Conservation (phyloP, 2,113 vertebrate species). For the Percina caprodes region DNA sequence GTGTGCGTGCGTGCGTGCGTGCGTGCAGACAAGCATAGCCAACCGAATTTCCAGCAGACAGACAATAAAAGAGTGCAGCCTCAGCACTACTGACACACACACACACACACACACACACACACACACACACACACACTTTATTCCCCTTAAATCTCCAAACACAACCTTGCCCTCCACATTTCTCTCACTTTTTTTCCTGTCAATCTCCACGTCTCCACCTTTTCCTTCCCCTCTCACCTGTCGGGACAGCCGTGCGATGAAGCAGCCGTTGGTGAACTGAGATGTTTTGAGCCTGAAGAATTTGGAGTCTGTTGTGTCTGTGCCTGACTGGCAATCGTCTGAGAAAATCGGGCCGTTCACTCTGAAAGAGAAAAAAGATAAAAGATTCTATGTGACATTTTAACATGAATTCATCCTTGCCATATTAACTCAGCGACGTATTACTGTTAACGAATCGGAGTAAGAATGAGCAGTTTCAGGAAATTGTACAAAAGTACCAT, state of each 20-base stretch:
- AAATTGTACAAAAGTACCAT: conserved; percentile 12
- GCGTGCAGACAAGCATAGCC: conserved; percentile 42
- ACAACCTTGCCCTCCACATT: conserved; percentile 26
- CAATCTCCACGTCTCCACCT: neutral
- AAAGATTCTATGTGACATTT: neutral
- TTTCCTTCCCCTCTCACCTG: conserved; percentile 85
- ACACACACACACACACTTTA: conserved; percentile 1
- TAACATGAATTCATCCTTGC: neutral
- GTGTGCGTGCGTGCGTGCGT: conserved; percentile 16
- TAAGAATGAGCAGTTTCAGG: neutral
- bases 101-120: conserved; percentile 23
- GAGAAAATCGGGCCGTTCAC: conserved; percentile 87
- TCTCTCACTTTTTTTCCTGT: neutral
- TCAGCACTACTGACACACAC: conserved; percentile 64
- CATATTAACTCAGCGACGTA: conserved; percentile 20
- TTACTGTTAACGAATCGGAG: neutral
- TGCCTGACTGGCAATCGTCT: conserved; percentile 62
- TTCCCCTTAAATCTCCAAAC: conserved; percentile 20
- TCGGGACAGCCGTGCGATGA: conserved; percentile 89
- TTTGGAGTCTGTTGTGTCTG: conserved; percentile 66
- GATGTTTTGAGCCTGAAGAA: conserved; percentile 89
- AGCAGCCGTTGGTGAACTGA: conserved; percentile 89
- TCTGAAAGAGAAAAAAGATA: conserved; percentile 76
- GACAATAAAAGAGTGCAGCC: conserved; percentile 71
- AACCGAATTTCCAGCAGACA: conserved; percentile 66